These are phyloP conservation scores for Drosophila nebulosa DNA, from an alignment of 1,140 invertebrate species.

Conservation along the genomic window DNA sequence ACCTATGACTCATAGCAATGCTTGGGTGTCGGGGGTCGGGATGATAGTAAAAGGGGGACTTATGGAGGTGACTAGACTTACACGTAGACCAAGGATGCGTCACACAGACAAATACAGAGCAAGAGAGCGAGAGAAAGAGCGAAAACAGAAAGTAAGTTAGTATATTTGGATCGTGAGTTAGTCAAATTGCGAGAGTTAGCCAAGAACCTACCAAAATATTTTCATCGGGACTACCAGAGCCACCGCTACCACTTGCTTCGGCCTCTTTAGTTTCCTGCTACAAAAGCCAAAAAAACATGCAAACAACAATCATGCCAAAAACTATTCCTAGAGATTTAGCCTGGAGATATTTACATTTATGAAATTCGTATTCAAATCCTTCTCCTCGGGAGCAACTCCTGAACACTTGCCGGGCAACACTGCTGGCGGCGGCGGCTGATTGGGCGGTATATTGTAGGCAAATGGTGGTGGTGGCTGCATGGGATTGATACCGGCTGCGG, in stretches of 20 bases:
- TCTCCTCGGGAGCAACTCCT: constrained; percentile 70
- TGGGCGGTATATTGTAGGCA: constrained; percentile 88
- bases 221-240: constrained; percentile 83
- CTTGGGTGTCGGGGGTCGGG: background rate
- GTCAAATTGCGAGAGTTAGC: background rate
- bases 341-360: constrained; percentile 81
- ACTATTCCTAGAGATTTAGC: background rate
- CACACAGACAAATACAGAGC: constrained; percentile 25
- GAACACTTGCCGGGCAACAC: constrained; percentile 71
- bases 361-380: constrained; percentile 84
- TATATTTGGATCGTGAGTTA: constrained; percentile 17
- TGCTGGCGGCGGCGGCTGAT: constrained; percentile 51
- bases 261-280: constrained; percentile 51
- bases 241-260: constrained; percentile 16
- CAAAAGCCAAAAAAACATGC: constrained; percentile 54
- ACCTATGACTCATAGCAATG: constrained; percentile 39
- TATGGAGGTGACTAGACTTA: constrained; percentile 50
- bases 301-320: constrained; percentile 42
- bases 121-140: background rate
- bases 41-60: background rate
- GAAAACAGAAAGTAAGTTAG: constrained; percentile 63
- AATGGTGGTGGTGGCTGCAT: constrained; percentile 83
- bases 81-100: constrained; percentile 35
- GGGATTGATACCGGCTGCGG: constrained; percentile 23
- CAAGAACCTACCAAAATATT: constrained; percentile 82